Base-by-base conservation (phyloP, 1,140 invertebrate genomes). In the Xylocopa sonorina region DNA sequence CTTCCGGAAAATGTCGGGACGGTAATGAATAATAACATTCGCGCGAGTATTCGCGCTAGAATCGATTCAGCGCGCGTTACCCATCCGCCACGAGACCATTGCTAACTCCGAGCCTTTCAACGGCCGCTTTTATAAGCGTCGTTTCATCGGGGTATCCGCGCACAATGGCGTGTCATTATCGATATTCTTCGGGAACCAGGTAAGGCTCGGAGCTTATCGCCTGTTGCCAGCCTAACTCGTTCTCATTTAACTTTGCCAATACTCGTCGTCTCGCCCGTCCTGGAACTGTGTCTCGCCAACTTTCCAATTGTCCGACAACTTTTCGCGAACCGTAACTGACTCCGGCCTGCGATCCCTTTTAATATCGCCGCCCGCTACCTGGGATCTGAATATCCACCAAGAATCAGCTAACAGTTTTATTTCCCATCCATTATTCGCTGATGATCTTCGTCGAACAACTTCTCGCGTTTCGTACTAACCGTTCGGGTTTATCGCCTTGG, bases 201-300 rank as follows among this genome's bases (percentile, higher is more conserved):
- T 34, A 57, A 77, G 68, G 57, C 60, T 83, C 71, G 5, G 18
- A 41, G 64, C 79, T 84, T 85, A 82, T 85, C 83, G 82, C 68
- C 57, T 78, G 67, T 81, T 85, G 75, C 53, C 79, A 82, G 79
- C 74, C 83, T 85, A 84, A 85, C 69, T 84, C 68, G 38, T 73
- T 77, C 75, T 55, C 83, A 84, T 84, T 85, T 81, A 84, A 81
- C 78, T 85, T 84, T 78, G 29, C 50, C 51, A 74, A 78, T 58
- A 74, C 18, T 55, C n/a, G 29, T 72, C 62, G 43, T 43, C 51
- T 51, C 29, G 16, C 29, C 7, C 58, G 29, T n/a, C 29, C n/a
- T n/a, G n/a, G 46, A 53, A 62, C 21, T 29, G 27, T 73, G 75
- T 51, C 55, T 41, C 46, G 51, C 66, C 9, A 68, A 76, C 74